Base-by-base conservation (phyloP, 2,888 invertebrate genomes). In the Pachliopta kotzebuea region DNA sequence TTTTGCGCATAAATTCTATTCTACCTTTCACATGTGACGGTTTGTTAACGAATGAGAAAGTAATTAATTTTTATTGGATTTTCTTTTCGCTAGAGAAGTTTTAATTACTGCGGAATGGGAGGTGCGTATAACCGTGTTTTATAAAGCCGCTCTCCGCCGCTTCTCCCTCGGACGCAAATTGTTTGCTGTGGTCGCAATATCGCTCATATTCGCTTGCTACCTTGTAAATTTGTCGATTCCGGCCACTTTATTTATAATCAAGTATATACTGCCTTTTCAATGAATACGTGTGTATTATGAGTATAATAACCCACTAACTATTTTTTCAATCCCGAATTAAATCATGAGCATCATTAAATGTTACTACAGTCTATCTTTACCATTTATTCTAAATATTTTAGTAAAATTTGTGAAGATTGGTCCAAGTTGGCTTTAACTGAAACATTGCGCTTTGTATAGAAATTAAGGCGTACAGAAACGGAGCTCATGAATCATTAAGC, bases 401-500 rank as follows among this genome's bases (percentile, higher is more conserved):
- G 11, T 11, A 37, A 37, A 2, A 31, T 8, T 1, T 11, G 31
- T 37, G 14, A 37, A 14, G 4, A 11, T 37, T 85, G 85, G 85
- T 82, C 78, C 76, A 78, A 79, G 76, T 81, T 66, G 21, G 14
- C 74, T 75, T 74, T 76, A 69, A 73, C 72, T 72, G 72, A 75
- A 76, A 75, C 79, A 80, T 78, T 72, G 68, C 71, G 76, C 75
- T 37, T 58, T 62, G 76, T 80, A 76, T 74, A 81, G 82, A 85
- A 88, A 88, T 88, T 85, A 86, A 84, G 82, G 80, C 76, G 76
- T 56, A 76, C 74, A 72, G 80, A 86, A 87, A 89, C 87, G 83
- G 80, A 81, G 79, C 87, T 89, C 86, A 89, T 90, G 88, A 88
- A 90, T 88, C 84, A 89, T 86, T 86, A 85, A 90, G 80, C 84